Conservation (phyloP, 2,797 vertebrate genomes). For the Sebastes itinus region DNA sequence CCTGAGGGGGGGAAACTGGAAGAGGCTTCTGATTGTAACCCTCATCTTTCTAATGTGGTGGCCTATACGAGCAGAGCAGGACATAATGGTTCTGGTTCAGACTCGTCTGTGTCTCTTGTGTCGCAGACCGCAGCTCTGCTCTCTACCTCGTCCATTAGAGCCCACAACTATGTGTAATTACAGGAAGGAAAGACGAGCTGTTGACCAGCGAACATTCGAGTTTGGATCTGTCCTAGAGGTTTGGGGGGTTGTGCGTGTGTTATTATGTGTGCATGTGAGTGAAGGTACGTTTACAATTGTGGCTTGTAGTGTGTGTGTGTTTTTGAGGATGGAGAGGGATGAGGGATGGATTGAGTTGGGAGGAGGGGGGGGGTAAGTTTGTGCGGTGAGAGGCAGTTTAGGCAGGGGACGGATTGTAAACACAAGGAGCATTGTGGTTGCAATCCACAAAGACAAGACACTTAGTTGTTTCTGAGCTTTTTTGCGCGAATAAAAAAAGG, state of each 20-base stretch:
- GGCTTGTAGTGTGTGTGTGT: constrained; percentile 55
- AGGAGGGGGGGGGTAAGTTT: constrained; percentile 36
- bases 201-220: constrained; percentile 74
- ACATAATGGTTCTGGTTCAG: constrained; percentile 67
- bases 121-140: constrained; percentile 69
- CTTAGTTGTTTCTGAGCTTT: constrained; percentile 64
- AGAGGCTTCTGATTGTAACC: constrained; percentile 68
- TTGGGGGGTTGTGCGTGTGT: constrained; percentile 36
- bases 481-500: constrained; percentile 52
- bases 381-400: constrained; percentile 61
- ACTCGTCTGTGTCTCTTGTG: constrained; percentile 68
- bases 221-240: constrained; percentile 59
- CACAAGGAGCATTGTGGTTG: constrained; percentile 68
- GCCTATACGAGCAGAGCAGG: constrained; percentile 62
- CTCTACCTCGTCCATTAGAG: constrained; percentile 77
- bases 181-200: constrained; percentile 81
- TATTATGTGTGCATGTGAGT: constrained; percentile 28
- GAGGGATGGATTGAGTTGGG: constrained; percentile 60
- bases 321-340: constrained; percentile 53
- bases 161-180: constrained; percentile 82
- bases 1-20: constrained; percentile 55
- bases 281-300: constrained; percentile 60
- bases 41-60: constrained; percentile 66
- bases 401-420: constrained; percentile 59
- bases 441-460: constrained; percentile 67